Conservation (phyloP, 2,888 invertebrate species). For the Gymnoscelis rufifasciata region DNA sequence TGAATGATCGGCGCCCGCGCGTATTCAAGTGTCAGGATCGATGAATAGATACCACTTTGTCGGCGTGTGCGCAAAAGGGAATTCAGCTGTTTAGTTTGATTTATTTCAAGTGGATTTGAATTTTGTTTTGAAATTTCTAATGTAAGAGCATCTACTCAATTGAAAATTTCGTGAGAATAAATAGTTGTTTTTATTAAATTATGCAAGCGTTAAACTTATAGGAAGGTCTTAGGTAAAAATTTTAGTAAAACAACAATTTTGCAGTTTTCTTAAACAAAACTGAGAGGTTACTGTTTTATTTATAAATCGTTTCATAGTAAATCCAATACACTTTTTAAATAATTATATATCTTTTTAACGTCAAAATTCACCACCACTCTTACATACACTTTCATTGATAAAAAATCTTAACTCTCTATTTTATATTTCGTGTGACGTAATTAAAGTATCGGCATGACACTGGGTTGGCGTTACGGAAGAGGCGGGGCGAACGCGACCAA, state of each 20-base stretch:
- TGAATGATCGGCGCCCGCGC: slow-evolving; percentile 53
- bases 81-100: slow-evolving; percentile 4
- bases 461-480: slow-evolving; percentile 42
- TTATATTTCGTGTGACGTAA: slow-evolving; percentile 11
- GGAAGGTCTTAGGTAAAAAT: too few species aligned
- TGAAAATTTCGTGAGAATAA: too few species aligned
- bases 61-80: slow-evolving; percentile 15
- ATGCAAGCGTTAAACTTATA: too few species aligned
- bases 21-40: slow-evolving; percentile 65
- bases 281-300: too few species aligned
- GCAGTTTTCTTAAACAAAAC: too few species aligned
- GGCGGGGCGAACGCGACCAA: slow-evolving; percentile 68
- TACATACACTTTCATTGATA: not conserved
- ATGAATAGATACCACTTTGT: slow-evolving; percentile 25
- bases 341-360: too few species aligned
- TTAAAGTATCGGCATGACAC: slow-evolving; percentile 19
- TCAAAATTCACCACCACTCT: not conserved
- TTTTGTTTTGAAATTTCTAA: slow-evolving; percentile 1
- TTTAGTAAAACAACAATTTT: too few species aligned
- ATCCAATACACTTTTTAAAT: too few species aligned
- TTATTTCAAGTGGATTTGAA: not conserved
- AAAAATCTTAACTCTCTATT: not conserved
- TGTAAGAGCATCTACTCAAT: too few species aligned
- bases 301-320: too few species aligned
- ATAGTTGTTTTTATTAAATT: too few species aligned